Base-by-base conservation (phyloP, 2,888 invertebrate genomes). In the Bhutanitis thaidina region DNA sequence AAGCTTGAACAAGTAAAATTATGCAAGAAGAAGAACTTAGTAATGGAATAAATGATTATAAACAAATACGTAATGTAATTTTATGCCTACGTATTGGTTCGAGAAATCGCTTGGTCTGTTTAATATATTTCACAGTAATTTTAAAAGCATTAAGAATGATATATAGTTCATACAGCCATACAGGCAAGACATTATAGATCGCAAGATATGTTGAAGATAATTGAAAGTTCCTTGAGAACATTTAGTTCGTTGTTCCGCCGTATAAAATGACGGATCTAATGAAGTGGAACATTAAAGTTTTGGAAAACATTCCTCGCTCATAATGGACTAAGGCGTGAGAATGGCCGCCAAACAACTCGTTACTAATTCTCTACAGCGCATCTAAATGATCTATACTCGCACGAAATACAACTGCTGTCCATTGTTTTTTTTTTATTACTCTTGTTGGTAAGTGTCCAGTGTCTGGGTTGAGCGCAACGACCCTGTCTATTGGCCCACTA, bases 281-380 rank as follows among this genome's bases (percentile, higher is more conserved):
- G 58, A 57, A 64, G 56, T 62, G 54, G 60, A 64, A 60, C 66
- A 65, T 67, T 66, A 62, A 60, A 50, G 58, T 67, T 62, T 66
- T 57, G 61, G 60, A 58, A 59, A 63, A 67, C 60, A 58, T 61
- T 55, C 59, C 34, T 38, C 57, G 55, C 15, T 58, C 52, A 63
- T 58, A 65, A 60, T 62, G 37, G 51, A 16, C 46, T 58, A 57
- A 70, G 68, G 66, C 70, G 77, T 76, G 78, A 77, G 78, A 79
- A 78, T 69, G 65, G 57, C 60, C 58, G 64, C 63, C 60, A 66
- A 71, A 71, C 67, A 59, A 64, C 66, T 65, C 74, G 75, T 79
- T 76, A 74, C 65, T 68, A 69, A 79, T 80, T 79, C 73, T 77
- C 73, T 69, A 77, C 79, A 78, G 69, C 71, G 65, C 75, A 76